These are phyloP conservation scores for Strigamia crassipes DNA, from an alignment of 2,888 invertebrate genomes.

Conservation along the genomic window DNA sequence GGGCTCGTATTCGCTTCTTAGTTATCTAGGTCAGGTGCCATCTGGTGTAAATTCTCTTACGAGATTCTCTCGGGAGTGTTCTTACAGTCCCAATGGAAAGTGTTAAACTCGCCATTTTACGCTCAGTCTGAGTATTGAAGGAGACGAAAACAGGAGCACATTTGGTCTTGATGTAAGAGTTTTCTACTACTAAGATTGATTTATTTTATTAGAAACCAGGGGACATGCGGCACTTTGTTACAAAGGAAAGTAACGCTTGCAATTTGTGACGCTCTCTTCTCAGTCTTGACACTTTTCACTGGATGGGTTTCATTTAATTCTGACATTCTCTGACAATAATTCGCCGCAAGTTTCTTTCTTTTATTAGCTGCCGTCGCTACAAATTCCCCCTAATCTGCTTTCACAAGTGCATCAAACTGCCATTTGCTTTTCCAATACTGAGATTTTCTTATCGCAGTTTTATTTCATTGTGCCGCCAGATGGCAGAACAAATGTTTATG, in stretches of 20 bases:
- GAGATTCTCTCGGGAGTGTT: neutral
- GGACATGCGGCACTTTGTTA: neutral
- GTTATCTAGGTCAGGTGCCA: constrained; percentile 32
- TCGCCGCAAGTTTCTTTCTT: neutral
- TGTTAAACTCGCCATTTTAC: neutral
- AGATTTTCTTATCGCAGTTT: constrained; percentile 19
- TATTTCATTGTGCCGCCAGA: neutral
- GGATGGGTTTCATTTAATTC: constrained; percentile 33
- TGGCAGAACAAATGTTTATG: neutral
- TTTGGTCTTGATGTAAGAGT: neutral
- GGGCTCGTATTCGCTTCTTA: neutral
- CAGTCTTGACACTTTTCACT: neutral
- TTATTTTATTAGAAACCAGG: constrained; percentile 11
- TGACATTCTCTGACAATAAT: constrained; percentile 32
- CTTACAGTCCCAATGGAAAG: constrained; percentile 2
- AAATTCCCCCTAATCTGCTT: constrained; percentile 8
- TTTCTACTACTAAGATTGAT: neutral
- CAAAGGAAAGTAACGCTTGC: constrained; percentile 1
- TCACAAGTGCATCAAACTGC: constrained; percentile 18
- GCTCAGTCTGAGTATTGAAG: neutral
- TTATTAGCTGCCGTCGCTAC: constrained; percentile 1
- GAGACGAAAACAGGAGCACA: neutral
- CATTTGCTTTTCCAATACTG: constrained; percentile 18
- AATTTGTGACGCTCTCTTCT: neutral
- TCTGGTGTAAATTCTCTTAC: constrained; percentile 23